A percentile compares a stretch with the other conserved stretches of the same genome.
Evolutionary conservation across 2,888 invertebrate species (phyloP).

Genomic region (Marronus borbonicus): DNA sequence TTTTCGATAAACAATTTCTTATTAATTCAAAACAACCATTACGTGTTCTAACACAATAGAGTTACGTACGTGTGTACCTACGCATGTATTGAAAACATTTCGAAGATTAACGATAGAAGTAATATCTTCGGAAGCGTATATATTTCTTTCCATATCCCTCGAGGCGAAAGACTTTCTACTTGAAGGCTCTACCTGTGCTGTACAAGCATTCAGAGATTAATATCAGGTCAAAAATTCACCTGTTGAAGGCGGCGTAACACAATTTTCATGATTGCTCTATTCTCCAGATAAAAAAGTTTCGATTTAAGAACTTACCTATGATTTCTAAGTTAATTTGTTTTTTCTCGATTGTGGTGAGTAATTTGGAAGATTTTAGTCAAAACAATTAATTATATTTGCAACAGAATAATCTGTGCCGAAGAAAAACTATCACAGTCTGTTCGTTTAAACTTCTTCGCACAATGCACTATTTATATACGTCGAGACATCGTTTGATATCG

Average conservation of each 20-base stretch:
- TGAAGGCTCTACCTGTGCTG: constrained; percentile 30
- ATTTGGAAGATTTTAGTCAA: no score
- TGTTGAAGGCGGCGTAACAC: constrained; percentile 21
- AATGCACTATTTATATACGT: constrained; percentile 26
- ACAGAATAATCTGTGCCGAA: no score
- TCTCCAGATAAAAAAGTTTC: not conserved
- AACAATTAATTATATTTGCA: no score
- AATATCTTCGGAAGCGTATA: constrained; percentile 1
- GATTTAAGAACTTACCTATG: not conserved
- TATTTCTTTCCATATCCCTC: constrained; percentile 38
- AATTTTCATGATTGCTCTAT: not conserved
- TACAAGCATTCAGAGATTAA: constrained; percentile 29
- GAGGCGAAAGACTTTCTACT: constrained; percentile 44
- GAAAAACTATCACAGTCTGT: not conserved
- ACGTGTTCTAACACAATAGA: no score
- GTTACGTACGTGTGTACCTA: not conserved
- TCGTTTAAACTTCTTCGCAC: not conserved
- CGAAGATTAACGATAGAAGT: constrained; percentile 7
- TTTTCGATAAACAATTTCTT: no score
- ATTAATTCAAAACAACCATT: no score
- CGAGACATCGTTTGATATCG: not conserved
- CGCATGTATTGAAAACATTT: not conserved
- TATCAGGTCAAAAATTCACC: constrained; percentile 46
- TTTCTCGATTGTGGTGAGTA: no score
- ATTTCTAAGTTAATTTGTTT: no score